Evolutionary conservation across 2,113 vertebrate genomes (phyloP).

Genomic region (Jaculus jaculus): DNA sequence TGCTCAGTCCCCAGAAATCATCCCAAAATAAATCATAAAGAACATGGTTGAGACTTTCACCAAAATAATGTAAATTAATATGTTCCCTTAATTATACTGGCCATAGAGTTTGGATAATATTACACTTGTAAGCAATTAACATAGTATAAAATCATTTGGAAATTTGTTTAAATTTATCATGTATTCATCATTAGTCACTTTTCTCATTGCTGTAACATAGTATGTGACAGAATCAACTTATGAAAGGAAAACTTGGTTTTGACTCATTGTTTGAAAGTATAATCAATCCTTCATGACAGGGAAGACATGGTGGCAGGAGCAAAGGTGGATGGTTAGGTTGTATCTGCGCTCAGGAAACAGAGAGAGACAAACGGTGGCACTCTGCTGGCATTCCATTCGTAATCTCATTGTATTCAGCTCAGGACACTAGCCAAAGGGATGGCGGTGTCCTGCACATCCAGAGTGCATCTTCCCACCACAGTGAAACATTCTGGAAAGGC

Average conservation of each 20-base stretch:
- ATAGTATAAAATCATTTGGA: neutral
- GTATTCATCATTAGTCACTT: neutral
- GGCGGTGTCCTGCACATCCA: no score
- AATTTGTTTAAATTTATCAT: neutral
- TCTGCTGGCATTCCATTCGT: no score
- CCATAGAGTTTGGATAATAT: neutral
- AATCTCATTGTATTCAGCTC: no score
- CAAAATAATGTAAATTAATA: neutral
- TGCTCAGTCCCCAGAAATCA: neutral
- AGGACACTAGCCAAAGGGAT: no score
- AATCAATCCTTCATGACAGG: fast-evolving
- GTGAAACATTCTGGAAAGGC: no score
- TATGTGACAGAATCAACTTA: no score
- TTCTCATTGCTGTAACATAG: neutral
- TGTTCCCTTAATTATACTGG: neutral
- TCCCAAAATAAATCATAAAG: neutral
- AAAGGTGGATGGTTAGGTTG: neutral
- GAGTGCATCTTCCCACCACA: no score
- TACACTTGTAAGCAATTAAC: neutral
- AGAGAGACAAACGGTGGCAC: no score
- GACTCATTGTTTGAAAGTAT: neutral
- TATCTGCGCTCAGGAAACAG: neutral
- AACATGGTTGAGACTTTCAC: neutral
- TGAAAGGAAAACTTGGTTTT: neutral
- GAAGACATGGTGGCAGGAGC: neutral